These are phyloP conservation scores for Heliconius ismenius DNA, from an alignment of 2,888 invertebrate species.

Conservation along the genomic window DNA sequence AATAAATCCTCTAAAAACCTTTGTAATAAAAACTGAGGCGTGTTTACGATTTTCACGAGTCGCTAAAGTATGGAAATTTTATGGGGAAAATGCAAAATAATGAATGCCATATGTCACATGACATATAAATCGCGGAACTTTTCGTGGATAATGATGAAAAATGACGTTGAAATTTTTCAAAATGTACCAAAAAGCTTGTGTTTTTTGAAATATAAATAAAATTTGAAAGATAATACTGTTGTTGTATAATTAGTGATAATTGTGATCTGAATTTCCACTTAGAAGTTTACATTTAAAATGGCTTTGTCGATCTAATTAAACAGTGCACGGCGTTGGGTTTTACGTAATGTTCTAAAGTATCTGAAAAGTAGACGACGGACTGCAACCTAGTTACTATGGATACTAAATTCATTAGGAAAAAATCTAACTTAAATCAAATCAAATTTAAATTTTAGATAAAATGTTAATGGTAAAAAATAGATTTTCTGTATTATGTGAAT, in stretches of 20 bases:
- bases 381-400: neutral
- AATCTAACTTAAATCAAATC: too few relatives aligned
- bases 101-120: constrained; percentile 17
- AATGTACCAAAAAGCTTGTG: neutral
- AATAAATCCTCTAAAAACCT: constrained; percentile 30
- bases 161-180: neutral
- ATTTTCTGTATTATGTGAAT: neutral
- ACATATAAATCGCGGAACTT: constrained; percentile 5
- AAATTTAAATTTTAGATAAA: neutral
- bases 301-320: too few relatives aligned
- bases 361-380: neutral
- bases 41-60: constrained; percentile 31
- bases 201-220: too few relatives aligned
- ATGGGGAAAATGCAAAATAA: constrained; percentile 22
- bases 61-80: constrained; percentile 23
- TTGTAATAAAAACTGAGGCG: constrained; percentile 26
- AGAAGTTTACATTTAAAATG: too few relatives aligned
- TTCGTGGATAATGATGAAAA: neutral
- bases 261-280: too few relatives aligned
- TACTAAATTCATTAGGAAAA: neutral
- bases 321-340: too few relatives aligned
- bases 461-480: neutral
- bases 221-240: too few relatives aligned
- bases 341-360: too few relatives aligned
- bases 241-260: too few relatives aligned